Base-by-base conservation (phyloP, 1,140 invertebrate genomes). In the Apolygus lucorum region DNA sequence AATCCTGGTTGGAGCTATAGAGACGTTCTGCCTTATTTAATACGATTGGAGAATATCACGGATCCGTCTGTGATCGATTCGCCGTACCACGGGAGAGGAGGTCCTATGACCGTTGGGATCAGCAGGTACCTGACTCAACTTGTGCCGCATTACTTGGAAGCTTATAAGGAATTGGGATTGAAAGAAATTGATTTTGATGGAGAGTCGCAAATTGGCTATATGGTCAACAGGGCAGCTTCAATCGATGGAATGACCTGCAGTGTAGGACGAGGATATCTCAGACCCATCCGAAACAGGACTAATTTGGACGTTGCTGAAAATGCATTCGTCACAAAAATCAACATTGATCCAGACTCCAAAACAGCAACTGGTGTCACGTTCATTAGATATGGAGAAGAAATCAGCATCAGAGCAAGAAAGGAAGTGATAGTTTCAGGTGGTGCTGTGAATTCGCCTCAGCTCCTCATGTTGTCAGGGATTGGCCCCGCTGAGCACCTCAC, bases 231-330 rank as follows among this genome's bases (percentile, higher is more conserved):
- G 25, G 69, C 62, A 54, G 95, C 93, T 0, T 89, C 94, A n/a
- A 80, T 92, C 29, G 83, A 92, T 62, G 93, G 93, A 0, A 87
- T 86, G 17, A 82, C 93, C 42, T 96, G 93, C 78, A 93, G 89
- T 62, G 93, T 93, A 0, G 86, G 91, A 0, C 92, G 92, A 77
- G 93, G 90, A 0, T 96, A 95, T 76, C 79, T 96, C 0, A 79
- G 90, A 63, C 92, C 93, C 0, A 85, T 92, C 0, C 81, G 89
- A n/a, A 67, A 52, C 54, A 17, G 66, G 49, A 68, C 78, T 11
- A 96, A 96, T 76, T 80, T 96, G 0, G 89, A 92, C 74, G 84
- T 94, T 1, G 84, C 91, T 11, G 86, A 92, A 71, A 84, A 88
- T 79, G 84, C 85, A 1, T 89, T 92, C 72, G 90, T 87, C 0